These are phyloP conservation scores for Astyanax mexicanus DNA, from an alignment of 2,797 vertebrate species.

Conservation along the genomic window DNA sequence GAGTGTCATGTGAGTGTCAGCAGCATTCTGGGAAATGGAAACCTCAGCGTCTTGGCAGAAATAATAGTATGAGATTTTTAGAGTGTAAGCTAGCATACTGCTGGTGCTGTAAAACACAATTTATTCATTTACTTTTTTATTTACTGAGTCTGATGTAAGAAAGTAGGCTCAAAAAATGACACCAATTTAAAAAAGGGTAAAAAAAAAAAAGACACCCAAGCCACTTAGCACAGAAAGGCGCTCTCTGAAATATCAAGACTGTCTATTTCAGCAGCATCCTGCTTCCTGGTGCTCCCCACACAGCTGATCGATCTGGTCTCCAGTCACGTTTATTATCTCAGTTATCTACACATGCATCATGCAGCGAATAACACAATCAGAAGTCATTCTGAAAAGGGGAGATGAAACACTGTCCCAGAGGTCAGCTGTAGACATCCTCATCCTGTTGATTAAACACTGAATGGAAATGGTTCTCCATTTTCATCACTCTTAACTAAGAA, in stretches of 20 bases:
- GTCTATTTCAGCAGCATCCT: background rate
- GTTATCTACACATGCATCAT: conserved; percentile 14
- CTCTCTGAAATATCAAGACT: background rate
- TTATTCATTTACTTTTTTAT: background rate
- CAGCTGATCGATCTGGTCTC: background rate
- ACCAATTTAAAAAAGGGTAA: background rate
- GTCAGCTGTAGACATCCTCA: background rate
- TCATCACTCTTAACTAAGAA: background rate
- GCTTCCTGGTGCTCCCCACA: background rate
- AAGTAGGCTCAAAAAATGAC: background rate
- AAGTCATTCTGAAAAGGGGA: background rate
- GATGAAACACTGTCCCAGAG: background rate
- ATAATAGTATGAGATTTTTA: too few species aligned
- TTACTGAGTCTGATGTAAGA: conserved; percentile 8
- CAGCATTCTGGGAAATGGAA: too few species aligned
- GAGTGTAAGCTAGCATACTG: too few species aligned
- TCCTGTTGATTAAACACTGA: background rate
- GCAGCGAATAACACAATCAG: conserved; percentile 15
- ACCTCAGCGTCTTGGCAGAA: too few species aligned
- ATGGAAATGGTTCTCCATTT: background rate
- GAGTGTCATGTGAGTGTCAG: too few species aligned
- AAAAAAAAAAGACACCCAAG: background rate
- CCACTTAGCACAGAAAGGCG: background rate
- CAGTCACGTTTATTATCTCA: conserved; percentile 20
- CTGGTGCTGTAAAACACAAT: background rate